Conservation (phyloP, 2,113 vertebrate genomes). For the Engraulis encrasicolus region DNA sequence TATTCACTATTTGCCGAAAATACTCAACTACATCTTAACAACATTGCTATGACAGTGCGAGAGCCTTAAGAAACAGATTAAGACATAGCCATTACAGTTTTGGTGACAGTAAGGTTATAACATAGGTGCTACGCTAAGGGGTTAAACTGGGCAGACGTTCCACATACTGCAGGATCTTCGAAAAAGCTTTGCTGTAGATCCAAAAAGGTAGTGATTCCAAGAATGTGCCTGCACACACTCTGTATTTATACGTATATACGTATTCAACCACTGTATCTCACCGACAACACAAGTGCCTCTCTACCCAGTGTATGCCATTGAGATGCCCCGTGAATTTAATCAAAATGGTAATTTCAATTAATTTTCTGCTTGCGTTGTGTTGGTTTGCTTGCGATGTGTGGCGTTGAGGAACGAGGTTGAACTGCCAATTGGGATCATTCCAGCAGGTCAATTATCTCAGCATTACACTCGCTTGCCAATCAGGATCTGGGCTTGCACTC, state of each 20-base stretch:
- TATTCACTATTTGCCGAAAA: too few relatives aligned
- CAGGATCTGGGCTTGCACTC: background rate
- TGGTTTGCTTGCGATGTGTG: background rate
- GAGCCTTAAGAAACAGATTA: too few relatives aligned
- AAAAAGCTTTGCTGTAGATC: too few relatives aligned
- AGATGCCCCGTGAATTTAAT: constrained; percentile 12
- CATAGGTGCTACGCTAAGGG: too few relatives aligned
- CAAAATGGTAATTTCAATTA: constrained; percentile 22
- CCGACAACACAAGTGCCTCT: background rate
- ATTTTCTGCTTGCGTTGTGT: constrained; percentile 6
- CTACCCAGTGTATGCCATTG: background rate
- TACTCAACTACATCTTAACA: too few relatives aligned
- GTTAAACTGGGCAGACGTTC: too few relatives aligned
- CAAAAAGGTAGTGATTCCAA: background rate
- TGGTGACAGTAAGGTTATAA: too few relatives aligned
- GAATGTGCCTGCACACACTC: background rate
- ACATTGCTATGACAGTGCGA: too few relatives aligned
- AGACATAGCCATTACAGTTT: too few relatives aligned
- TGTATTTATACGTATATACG: background rate
- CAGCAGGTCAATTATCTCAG: constrained; percentile 18
- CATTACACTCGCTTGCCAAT: constrained; percentile 10
- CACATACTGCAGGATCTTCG: too few relatives aligned
- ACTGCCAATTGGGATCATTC: constrained; percentile 14
- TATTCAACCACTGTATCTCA: too few relatives aligned
- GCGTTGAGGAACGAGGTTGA: constrained; percentile 14